These are phyloP conservation scores for Eulithis prunata DNA, from an alignment of 2,888 invertebrate genomes.

Conservation along the genomic window DNA sequence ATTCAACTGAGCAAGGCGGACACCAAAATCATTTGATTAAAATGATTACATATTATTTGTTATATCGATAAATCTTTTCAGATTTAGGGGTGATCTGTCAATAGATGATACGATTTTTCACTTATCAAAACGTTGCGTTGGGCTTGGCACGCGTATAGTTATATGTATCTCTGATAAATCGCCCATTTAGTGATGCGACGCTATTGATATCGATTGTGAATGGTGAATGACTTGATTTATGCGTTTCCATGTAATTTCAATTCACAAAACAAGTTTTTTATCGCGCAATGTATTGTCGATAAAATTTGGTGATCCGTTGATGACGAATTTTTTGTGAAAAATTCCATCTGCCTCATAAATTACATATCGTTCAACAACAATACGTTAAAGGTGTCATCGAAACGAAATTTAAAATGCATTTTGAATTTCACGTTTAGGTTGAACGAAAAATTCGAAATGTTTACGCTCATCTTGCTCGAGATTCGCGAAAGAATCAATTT, in stretches of 20 bases:
- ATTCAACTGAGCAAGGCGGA: constrained; percentile 53
- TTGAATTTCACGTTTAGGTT: constrained; percentile 26
- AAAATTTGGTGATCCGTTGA: constrained; percentile 58
- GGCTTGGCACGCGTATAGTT: constrained; percentile 70
- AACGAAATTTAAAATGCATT: constrained; percentile 29
- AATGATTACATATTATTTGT: constrained; percentile 29
- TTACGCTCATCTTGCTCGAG: constrained; percentile 56
- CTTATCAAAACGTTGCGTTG: constrained; percentile 57
- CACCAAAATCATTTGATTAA: constrained; percentile 33
- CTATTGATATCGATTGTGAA: constrained; percentile 68
- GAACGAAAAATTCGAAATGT: constrained; percentile 48
- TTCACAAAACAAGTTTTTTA: constrained; percentile 64
- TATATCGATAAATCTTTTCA: constrained; percentile 67
- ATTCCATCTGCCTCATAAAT: constrained; percentile 28
- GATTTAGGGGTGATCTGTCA: constrained; percentile 71
- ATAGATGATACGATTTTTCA: constrained; percentile 65
- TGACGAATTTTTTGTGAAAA: constrained; percentile 52
- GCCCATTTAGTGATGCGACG: constrained; percentile 69
- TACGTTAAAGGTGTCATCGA: constrained; percentile 28
- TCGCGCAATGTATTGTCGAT: constrained; percentile 48
- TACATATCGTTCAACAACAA: constrained; percentile 29
- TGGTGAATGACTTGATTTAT: constrained; percentile 72
- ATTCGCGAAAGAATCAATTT: constrained; percentile 78
- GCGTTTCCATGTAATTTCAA: constrained; percentile 62
- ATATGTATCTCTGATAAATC: constrained; percentile 76